Evolutionary conservation across 2,888 invertebrate genomes (phyloP).

Genomic region (Metellina segmentata): DNA sequence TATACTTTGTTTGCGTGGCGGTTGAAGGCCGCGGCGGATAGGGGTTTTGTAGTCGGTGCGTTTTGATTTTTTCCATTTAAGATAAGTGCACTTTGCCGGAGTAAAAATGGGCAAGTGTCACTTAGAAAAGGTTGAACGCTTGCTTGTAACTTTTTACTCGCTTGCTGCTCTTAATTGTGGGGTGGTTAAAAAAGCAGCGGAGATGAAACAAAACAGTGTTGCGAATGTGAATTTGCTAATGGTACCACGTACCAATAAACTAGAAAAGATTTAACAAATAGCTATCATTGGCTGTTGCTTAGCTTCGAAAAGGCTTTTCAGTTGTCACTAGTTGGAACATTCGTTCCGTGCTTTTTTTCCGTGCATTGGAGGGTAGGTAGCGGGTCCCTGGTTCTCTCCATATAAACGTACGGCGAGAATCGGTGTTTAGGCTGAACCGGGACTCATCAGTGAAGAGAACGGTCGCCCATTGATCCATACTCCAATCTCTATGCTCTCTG

Average conservation of each 20-base stretch:
- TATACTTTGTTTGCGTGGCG: conserved; percentile 44
- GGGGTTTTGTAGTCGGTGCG: conserved; percentile 45
- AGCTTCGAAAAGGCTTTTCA: not conserved
- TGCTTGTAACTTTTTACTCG: not conserved
- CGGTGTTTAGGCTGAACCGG: too few relatives aligned
- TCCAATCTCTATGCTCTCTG: too few relatives aligned
- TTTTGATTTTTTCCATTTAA: conserved; percentile 52
- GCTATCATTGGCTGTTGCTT: not conserved
- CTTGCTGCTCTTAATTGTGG: not conserved
- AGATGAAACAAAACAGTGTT: not conserved
- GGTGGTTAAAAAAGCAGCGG: not conserved
- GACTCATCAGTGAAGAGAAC: too few relatives aligned
- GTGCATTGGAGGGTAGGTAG: not conserved
- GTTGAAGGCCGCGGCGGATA: not conserved
- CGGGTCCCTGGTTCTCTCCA: not conserved
- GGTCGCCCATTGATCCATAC: too few relatives aligned
- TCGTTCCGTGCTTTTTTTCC: not conserved
- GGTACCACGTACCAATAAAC: not conserved
- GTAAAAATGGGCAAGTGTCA: conserved; percentile 9
- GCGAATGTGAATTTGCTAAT: not conserved
- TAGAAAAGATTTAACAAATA: not conserved
- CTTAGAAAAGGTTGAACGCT: not conserved
- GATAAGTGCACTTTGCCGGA: not conserved
- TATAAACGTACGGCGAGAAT: too few relatives aligned
- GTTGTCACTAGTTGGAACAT: conserved; percentile 18